Evolutionary conservation across 1,140 invertebrate species (phyloP), one percentile per base, ranked within the genome.

Genomic region (Chlorops oryzae): DNA sequence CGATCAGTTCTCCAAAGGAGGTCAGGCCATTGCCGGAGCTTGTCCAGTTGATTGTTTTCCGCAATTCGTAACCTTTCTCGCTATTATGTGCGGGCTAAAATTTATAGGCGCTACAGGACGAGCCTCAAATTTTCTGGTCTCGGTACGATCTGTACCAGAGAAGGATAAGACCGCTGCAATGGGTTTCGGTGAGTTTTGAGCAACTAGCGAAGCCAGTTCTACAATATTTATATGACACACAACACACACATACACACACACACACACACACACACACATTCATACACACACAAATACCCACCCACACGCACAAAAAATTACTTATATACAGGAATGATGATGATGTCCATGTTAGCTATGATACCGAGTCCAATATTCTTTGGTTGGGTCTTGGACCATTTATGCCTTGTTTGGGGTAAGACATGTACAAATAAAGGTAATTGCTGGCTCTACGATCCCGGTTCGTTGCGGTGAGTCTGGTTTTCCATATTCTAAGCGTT

Each of bases 301-400:
- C n/a, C n/a, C n/a, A n/a, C n/a, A n/a, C n/a, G n/a, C n/a, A n/a
- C n/a, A n/a, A n/a, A n/a, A n/a, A n/a, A n/a, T n/a, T n/a, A n/a
- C n/a, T n/a, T n/a, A n/a, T n/a, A n/a, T n/a, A n/a, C n/a, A n/a
- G n/a, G n/a, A 38, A 67, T 85, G 54, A 82, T 77, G 52, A 73
- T 84, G 28, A 79, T 83, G 75, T 83, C 82, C 25, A 72, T 86
- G 42, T 81, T 83, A 45, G 81, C 82, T 15, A 83, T 85, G 44
- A 83, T 86, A 59, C 84, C 84, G 1, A 82, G 82, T 32, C 85
- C 85, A 13, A 86, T 87, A 52, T 73, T 86, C 27, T 86, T 85
- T 60, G 85, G 85, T 51, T 80, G 77, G 57, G 80, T 86, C 44
- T 75, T 86, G 57, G 85, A 85, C 81, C 75, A 73, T 34, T 79